phyloP scores from a whole-genome alignment of 1,140 invertebrate species.

The Lanistes nyassanus region DNA sequence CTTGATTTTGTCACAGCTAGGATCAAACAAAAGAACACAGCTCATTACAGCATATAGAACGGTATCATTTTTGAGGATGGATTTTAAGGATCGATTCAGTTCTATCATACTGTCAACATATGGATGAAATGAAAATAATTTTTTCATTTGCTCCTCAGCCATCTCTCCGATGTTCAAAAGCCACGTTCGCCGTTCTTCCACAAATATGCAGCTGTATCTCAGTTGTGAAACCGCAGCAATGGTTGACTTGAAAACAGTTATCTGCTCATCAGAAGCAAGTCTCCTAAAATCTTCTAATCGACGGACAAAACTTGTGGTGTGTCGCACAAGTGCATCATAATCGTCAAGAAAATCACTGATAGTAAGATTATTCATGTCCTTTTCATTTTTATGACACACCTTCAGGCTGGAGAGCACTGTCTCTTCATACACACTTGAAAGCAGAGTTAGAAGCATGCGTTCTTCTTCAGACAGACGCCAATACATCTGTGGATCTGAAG shows the following conservation, averaged over 20 bases:
- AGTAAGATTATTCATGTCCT: conserved; percentile 31
- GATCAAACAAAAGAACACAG: conserved; percentile 88
- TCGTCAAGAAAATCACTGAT: conserved; percentile 49
- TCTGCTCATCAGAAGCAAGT: conserved; percentile 48
- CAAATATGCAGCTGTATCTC: conserved; percentile 47
- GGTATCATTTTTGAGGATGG: conserved; percentile 47
- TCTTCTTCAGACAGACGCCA: conserved; percentile 23
- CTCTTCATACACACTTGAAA: conserved; percentile 20
- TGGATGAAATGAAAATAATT: conserved; percentile 48
- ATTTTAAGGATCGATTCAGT: conserved; percentile 54
- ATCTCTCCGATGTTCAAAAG: conserved; percentile 49
- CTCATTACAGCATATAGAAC: conserved; percentile 85
- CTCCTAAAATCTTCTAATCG: conserved; percentile 46
- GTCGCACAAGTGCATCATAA: conserved; percentile 44
- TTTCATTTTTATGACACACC: not conserved
- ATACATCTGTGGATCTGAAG: conserved; percentile 26
- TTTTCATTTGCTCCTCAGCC: conserved; percentile 53
- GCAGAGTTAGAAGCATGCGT: conserved; percentile 14
- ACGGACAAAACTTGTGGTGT: conserved; percentile 50
- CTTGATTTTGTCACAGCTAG: conserved; percentile 80
- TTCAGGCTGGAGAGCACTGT: conserved; percentile 9
- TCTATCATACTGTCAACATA: conserved; percentile 56
- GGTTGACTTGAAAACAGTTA: conserved; percentile 43
- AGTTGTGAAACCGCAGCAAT: conserved; percentile 41
- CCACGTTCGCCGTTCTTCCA: conserved; percentile 48